These are phyloP conservation scores for Hypena proboscidalis DNA, from an alignment of 2,888 invertebrate genomes.

Conservation along the genomic window DNA sequence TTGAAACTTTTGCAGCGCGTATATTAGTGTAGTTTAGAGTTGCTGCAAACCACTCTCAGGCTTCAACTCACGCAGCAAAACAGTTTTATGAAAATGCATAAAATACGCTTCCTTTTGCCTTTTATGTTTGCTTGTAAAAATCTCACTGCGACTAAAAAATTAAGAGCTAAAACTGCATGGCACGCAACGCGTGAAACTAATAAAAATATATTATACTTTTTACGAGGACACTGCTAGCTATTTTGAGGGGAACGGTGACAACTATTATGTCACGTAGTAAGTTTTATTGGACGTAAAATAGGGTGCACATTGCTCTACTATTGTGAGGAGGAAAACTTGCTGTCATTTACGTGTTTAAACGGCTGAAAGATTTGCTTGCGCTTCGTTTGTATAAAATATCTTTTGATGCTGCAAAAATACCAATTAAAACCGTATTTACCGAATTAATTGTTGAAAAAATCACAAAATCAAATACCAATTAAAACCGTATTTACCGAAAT, in stretches of 20 bases:
- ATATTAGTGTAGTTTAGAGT: slow-evolving; percentile 32
- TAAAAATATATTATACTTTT: slow-evolving; percentile 6
- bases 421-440: too few relatives aligned
- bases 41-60: slow-evolving; percentile 32
- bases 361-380: too few relatives aligned
- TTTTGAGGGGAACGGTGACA: not conserved
- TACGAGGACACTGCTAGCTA: not conserved
- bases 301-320: not conserved
- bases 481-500: too few relatives aligned
- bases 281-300: not conserved
- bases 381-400: too few relatives aligned
- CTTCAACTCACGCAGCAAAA: slow-evolving; percentile 21
- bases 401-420: too few relatives aligned
- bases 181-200: not conserved
- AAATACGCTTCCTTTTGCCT: slow-evolving; percentile 16
- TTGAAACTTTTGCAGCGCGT: slow-evolving; percentile 14
- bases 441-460: too few relatives aligned
- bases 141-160: slow-evolving; percentile 18
- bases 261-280: not conserved
- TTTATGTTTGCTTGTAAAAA: slow-evolving; percentile 23
- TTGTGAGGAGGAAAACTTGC: too few relatives aligned
- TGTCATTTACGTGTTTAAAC: too few relatives aligned
- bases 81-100: slow-evolving; percentile 31
- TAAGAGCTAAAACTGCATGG: slow-evolving; percentile 1
- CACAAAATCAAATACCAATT: too few relatives aligned